A percentile compares a stretch with the other conserved stretches of the same genome.
phyloP scores from a whole-genome alignment of 2,888 invertebrate species.

The Thecophora atra region DNA sequence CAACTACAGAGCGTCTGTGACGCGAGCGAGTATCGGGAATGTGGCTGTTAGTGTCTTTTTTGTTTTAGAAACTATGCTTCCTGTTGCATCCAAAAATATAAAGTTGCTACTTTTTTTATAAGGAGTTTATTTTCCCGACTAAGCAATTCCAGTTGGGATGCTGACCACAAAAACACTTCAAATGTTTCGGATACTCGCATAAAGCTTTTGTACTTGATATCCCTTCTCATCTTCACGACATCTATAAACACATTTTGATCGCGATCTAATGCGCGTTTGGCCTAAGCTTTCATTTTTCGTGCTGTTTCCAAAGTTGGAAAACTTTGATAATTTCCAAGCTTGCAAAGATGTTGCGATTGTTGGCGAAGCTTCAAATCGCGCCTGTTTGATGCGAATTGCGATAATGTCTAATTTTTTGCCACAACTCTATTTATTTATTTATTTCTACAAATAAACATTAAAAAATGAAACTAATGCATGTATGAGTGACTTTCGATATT shows the following conservation, averaged over 20 bases:
- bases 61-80: neutral
- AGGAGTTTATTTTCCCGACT: neutral
- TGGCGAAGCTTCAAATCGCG: neutral
- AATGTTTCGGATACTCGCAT: neutral
- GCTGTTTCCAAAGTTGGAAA: neutral
- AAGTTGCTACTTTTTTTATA: neutral
- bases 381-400: slow-evolving; percentile 1
- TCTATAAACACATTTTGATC: neutral
- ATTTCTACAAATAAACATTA: too few relatives aligned
- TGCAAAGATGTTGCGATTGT: slow-evolving; percentile 7
- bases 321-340: neutral
- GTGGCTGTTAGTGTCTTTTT: slow-evolving; percentile 1
- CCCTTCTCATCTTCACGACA: neutral
- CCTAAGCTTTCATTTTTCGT: neutral
- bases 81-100: slow-evolving; percentile 8
- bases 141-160: neutral
- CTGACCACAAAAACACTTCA: neutral
- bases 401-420: neutral
- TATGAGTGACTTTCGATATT: too few relatives aligned
- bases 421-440: neutral
- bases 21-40: too few relatives aligned
- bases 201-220: neutral
- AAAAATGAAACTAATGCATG: too few relatives aligned
- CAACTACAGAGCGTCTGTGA: too few relatives aligned
- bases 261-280: neutral